A percentile compares a stretch with the other conserved stretches of the same genome.
Evolutionary conservation across 1,140 invertebrate genomes (phyloP).

Genomic region (Laupala kohalensis): DNA sequence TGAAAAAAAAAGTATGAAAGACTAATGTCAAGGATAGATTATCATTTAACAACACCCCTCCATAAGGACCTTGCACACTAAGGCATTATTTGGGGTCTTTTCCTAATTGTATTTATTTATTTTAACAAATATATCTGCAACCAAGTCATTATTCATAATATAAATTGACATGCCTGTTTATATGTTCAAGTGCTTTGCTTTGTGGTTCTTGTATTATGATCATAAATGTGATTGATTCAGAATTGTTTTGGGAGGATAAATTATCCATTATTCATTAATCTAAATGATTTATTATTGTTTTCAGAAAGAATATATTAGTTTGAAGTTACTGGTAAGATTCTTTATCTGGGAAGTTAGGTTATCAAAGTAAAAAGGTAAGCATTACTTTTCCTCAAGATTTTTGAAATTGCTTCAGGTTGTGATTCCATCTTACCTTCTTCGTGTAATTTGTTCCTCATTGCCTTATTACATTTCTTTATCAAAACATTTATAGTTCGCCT

Average conservation of each 20-base stretch:
- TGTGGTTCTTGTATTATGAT: background rate
- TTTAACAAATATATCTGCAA: background rate
- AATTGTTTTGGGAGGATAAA: background rate
- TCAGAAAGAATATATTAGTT: background rate
- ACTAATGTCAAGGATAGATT: background rate
- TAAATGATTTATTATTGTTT: too few relatives aligned
- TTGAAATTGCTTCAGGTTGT: background rate
- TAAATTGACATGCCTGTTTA: background rate
- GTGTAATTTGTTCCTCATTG: too few relatives aligned
- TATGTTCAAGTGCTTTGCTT: background rate
- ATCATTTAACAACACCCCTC: background rate
- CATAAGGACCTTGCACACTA: background rate
- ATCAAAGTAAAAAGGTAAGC: background rate
- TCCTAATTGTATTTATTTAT: background rate
- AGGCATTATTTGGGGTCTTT: background rate
- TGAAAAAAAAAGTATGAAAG: too few relatives aligned
- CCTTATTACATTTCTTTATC: too few relatives aligned
- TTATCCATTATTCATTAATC: background rate
- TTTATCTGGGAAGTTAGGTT: background rate
- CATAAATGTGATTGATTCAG: background rate
- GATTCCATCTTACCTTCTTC: background rate
- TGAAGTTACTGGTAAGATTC: background rate
- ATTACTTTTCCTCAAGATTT: background rate
- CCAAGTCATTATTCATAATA: background rate
- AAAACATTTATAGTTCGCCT: too few relatives aligned